Evolutionary conservation across 2,113 vertebrate species (phyloP).

Genomic region (Grammomys surdaster): DNA sequence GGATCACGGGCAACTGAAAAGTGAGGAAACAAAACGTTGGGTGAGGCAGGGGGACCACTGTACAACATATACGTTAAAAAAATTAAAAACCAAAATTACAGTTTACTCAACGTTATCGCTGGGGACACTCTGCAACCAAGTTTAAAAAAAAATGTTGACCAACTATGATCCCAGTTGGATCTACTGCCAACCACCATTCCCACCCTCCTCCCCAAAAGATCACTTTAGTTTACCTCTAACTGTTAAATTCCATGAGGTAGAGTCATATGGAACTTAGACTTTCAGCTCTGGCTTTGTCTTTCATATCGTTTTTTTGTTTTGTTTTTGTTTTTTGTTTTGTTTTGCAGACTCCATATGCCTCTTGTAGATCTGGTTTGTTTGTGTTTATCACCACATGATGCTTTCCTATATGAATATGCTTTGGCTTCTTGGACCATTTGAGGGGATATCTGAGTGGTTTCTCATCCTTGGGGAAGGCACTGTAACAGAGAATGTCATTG

Average conservation of each 20-base stretch:
- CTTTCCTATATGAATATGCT: background rate
- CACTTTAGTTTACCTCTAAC: background rate
- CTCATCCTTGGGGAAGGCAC: background rate
- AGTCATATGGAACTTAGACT: conserved; percentile 6
- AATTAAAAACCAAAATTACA: conserved; percentile 24
- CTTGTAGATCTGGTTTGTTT: conserved; percentile 4
- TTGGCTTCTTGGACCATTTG: background rate
- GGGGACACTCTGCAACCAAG: background rate
- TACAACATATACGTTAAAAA: background rate
- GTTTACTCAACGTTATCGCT: background rate
- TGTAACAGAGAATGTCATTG: background rate
- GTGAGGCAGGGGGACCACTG: background rate
- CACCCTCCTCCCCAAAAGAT: background rate
- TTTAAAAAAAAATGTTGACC: background rate
- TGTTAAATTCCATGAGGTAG: background rate
- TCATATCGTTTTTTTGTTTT: background rate
- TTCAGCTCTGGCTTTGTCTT: background rate
- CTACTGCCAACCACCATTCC: background rate
- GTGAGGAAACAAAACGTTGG: background rate
- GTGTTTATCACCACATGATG: background rate
- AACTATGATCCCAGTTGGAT: background rate
- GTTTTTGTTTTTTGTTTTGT: too few relatives aligned
- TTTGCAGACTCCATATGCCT: background rate
- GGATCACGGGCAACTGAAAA: background rate
- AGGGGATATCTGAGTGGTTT: conserved; percentile 1